A percentile compares a stretch with the other conserved stretches of the same genome.
phyloP scores from a whole-genome alignment of 1,140 invertebrate species.

The Lysiphlebus fabarum region DNA sequence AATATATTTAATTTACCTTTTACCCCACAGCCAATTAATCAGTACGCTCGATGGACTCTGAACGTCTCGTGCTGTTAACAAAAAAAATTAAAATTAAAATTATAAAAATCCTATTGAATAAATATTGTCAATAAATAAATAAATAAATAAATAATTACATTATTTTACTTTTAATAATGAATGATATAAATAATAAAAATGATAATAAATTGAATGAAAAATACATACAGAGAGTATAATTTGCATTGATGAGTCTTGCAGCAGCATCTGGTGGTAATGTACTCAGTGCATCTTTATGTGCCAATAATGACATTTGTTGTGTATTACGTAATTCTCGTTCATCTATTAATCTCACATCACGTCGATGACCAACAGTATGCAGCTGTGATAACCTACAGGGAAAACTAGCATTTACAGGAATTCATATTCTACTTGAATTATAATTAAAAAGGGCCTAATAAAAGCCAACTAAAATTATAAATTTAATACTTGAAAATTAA shows the following conservation, averaged over 20 bases:
- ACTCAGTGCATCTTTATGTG: conserved; percentile 64
- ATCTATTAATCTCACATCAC: conserved; percentile 69
- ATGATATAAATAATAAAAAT: not conserved
- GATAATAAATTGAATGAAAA: conserved; percentile 27
- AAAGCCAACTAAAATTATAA: not conserved
- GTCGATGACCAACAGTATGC: conserved; percentile 67
- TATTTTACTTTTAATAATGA: not conserved
- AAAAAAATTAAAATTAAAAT: conserved; percentile 27
- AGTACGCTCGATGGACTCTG: conserved; percentile 74
- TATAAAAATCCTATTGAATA: conserved; percentile 9
- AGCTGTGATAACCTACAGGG: conserved; percentile 66
- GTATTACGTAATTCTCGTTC: conserved; percentile 70
- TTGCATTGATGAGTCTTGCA: conserved; percentile 65
- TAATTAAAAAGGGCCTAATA: not conserved
- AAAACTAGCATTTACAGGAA: conserved; percentile 48
- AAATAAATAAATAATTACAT: conserved; percentile 13
- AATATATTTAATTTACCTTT: conserved; percentile 42
- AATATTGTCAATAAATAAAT: not conserved
- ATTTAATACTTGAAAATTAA: not conserved
- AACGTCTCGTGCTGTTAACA: conserved; percentile 66
- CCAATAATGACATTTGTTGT: conserved; percentile 69
- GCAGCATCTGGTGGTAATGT: conserved; percentile 66
- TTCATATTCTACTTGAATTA: conserved; percentile 1
- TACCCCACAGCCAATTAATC: conserved; percentile 75
- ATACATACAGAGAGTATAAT: conserved; percentile 69